Evolutionary conservation across 2,113 vertebrate genomes (phyloP).

Genomic region (Sinocyclocheilus rhinocerous): DNA sequence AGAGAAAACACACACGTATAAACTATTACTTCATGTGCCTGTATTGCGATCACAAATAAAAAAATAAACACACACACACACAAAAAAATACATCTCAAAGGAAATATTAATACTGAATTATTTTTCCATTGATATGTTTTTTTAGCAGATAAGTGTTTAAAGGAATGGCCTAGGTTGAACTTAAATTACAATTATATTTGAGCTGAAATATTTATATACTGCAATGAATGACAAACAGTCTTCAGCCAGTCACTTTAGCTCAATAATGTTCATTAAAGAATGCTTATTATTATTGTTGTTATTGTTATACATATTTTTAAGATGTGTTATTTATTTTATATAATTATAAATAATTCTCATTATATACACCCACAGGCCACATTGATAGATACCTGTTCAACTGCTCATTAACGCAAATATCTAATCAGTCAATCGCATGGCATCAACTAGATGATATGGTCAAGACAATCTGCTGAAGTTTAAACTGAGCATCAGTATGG

Average conservation of each 20-base stretch:
- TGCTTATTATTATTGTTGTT: too few relatives aligned
- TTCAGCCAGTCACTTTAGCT: neutral
- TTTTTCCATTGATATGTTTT: neutral
- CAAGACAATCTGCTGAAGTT: neutral
- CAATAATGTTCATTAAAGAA: too few relatives aligned
- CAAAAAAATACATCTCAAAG: neutral
- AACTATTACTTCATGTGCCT: neutral
- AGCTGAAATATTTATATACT: neutral
- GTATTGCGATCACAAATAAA: neutral
- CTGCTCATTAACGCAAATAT: too few relatives aligned
- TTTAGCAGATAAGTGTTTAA: neutral
- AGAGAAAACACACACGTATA: slow-evolving; percentile 31
- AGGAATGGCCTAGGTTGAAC: neutral
- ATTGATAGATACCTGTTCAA: too few relatives aligned
- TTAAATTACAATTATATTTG: neutral
- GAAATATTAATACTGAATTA: neutral
- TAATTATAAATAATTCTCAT: too few relatives aligned
- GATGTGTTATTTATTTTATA: too few relatives aligned
- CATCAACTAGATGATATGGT: neutral
- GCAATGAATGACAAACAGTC: neutral
- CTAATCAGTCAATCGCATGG: too few relatives aligned
- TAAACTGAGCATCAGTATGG: neutral
- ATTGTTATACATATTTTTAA: neutral
- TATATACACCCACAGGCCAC: too few relatives aligned
- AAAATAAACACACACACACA: neutral